Percentiles rank a stretch among this genome's conserved stretches.
phyloP scores from a whole-genome alignment of 1,140 invertebrate species.

The roundworm (Caenorhabditis elegans) region DNA sequence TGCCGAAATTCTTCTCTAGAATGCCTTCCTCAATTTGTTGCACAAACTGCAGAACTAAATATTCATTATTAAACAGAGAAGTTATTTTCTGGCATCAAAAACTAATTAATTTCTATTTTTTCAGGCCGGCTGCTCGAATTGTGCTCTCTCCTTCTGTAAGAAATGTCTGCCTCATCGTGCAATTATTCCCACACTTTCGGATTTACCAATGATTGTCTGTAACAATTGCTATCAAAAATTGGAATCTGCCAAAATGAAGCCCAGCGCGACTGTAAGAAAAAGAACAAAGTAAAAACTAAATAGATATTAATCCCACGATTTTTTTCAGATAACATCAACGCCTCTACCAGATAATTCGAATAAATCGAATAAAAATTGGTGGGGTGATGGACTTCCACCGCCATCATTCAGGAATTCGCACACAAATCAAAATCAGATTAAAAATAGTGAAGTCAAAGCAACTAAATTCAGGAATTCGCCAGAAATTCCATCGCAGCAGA shows the following conservation, averaged over 20 bases:
- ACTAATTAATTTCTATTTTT: not conserved
- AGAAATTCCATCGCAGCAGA: no score
- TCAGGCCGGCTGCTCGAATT: constrained; percentile 36
- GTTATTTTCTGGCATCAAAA: not conserved
- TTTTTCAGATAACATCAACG: not conserved
- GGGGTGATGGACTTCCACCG: constrained; percentile 17
- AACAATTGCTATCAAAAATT: constrained; percentile 30
- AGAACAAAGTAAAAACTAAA: no score
- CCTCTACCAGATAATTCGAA: not conserved
- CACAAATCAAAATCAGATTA: not conserved
- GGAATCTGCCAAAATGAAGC: constrained; percentile 18
- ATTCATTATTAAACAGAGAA: not conserved
- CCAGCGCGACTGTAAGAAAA: not conserved
- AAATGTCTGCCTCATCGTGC: constrained; percentile 24
- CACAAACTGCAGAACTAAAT: not conserved
- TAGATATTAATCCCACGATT: no score
- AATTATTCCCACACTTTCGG: not conserved
- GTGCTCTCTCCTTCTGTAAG: constrained; percentile 40
- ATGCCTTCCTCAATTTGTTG: not conserved
- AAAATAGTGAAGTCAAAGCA: not conserved
- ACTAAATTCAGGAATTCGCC: not conserved
- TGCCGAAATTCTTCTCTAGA: not conserved
- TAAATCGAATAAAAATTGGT: not conserved
- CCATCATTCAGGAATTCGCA: not conserved
- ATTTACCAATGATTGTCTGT: constrained; percentile 24